Base-by-base conservation (phyloP, 1,140 invertebrate species). In the Bilobella aurantiaca region DNA sequence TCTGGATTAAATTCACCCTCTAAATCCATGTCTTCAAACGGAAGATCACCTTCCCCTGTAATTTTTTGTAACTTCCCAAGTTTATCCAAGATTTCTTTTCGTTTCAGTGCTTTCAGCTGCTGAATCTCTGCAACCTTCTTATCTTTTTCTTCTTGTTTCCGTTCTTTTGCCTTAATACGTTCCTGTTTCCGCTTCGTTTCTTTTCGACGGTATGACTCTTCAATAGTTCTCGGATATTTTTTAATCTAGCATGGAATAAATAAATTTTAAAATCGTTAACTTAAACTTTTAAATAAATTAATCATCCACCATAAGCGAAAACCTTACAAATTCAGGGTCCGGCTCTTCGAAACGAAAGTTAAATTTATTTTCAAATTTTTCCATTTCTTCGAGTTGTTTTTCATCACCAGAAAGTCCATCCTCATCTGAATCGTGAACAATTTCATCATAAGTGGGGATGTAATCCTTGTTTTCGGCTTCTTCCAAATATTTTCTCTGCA, bases 301-400 rank as follows among this genome's bases (percentile, higher is more conserved):
- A 18, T 42, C 34, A 18, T n/a, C n/a, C n/a, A n/a, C 8, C 34
- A 42, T 42, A 18, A 42, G 18, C 58, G 66, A 37, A 65, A 29
- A 75, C 81, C 83, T 83, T 77, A 93, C 87, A 81, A 94, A 96
- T 73, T 96, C 90, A 59, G 87, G 83, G 79, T 96, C 94, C 0
- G 94, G 94, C 78, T 98, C 93, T 79, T 98, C 93, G 79, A 89
- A 98, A 71, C 95, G 83, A 77, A 95, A 96, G 79, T 98, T 97
- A 75, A 89, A 98, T 74, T 96, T 96, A 32, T 90, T 83, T 75
- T 98, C 95, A 81, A 96, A 98, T 77, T 89, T 83, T 56, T 91
- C 89, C 18, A 92, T 80, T 68, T 84, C 82, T 57, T 81, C 78
- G 1, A 82, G 68, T 18, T 79, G 73, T 69, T 83, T 79, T 74